Percentiles rank a stretch among this genome's conserved stretches.
Conservation (phyloP, 1,140 invertebrate species). For the Metaphire vulgaris region DNA sequence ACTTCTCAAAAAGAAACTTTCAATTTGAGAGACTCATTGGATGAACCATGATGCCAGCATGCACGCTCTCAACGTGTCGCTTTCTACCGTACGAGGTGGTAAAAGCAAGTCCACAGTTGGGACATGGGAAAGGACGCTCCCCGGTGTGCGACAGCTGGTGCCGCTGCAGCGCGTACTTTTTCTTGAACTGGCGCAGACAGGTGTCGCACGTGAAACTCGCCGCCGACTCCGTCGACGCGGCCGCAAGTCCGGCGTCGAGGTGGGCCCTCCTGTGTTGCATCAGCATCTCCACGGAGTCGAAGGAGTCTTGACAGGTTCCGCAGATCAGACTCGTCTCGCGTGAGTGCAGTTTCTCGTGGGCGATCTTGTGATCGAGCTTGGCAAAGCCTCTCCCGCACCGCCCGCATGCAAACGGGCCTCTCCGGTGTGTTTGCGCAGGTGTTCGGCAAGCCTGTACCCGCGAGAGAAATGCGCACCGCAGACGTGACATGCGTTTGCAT, state of each 20-base stretch:
- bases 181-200: neutral
- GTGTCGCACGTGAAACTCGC: neutral
- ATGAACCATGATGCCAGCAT: neutral
- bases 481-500: neutral
- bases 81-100: neutral
- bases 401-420: neutral
- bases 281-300: neutral
- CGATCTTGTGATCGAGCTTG: neutral
- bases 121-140: conserved; percentile 10
- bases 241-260: neutral
- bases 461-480: neutral
- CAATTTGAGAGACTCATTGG: conserved; percentile 2
- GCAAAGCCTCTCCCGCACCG: neutral
- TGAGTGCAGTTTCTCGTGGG: neutral
- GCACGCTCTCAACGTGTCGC: neutral
- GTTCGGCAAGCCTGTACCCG: neutral
- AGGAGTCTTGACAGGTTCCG: neutral
- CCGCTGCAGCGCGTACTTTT: neutral
- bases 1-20: neutral
- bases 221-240: neutral
- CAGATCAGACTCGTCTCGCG: neutral
- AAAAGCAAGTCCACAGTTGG: conserved; percentile 2
- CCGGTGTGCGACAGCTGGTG: conserved; percentile 5
- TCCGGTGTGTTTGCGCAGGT: neutral
- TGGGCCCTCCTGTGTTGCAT: neutral